Evolutionary conservation across 1,140 invertebrate genomes (phyloP).

Genomic region (Brachionus calyciflorus): DNA sequence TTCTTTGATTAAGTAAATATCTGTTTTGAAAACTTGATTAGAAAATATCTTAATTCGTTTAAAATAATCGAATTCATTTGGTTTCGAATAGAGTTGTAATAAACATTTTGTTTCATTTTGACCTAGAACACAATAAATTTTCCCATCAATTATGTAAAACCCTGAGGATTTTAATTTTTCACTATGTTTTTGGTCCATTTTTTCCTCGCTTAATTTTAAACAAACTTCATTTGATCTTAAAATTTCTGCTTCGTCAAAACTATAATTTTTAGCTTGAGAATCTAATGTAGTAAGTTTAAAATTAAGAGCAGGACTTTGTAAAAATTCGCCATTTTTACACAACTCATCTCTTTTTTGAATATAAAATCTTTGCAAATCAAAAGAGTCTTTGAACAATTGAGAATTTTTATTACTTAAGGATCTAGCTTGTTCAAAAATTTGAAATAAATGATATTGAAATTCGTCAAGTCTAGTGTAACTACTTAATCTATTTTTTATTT

Average conservation of each 20-base stretch:
- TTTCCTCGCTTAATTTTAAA: background rate
- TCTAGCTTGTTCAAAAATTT: background rate
- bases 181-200: background rate
- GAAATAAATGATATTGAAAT: constrained; percentile 4
- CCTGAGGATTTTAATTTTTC: background rate
- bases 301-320: background rate
- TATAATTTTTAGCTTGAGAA: background rate
- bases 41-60: background rate
- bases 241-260: background rate
- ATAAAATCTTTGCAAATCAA: background rate
- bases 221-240: too few species aligned
- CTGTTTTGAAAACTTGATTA: constrained; percentile 17
- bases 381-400: background rate
- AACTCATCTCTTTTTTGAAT: constrained; percentile 21
- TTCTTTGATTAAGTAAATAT: background rate
- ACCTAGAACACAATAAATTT: background rate
- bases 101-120: background rate
- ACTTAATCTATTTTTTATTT: background rate
- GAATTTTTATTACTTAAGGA: background rate
- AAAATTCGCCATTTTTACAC: constrained; percentile 19
- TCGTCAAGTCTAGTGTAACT: background rate
- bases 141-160: background rate
- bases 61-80: background rate
- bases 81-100: background rate
- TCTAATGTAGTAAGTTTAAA: background rate